Conservation (phyloP, 2,888 invertebrate species). For the Lithophane socia region DNA sequence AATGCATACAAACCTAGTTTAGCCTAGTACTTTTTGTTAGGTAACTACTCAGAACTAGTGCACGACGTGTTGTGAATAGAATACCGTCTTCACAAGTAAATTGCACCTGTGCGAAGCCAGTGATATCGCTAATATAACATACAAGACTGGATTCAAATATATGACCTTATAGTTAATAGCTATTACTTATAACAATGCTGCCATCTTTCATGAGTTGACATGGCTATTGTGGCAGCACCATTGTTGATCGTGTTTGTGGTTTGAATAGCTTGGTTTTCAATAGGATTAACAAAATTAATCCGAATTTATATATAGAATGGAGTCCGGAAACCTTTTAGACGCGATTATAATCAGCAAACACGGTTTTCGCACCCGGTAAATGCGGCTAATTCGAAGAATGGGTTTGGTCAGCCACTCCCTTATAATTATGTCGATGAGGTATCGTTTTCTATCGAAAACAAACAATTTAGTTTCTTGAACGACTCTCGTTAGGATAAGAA, state of each 20-base stretch:
- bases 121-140: background rate
- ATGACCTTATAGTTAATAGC: constrained; percentile 20
- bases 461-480: background rate
- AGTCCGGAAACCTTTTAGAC: constrained; percentile 36
- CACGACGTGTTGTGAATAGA: background rate
- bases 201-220: constrained; percentile 39
- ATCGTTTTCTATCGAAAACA: constrained; percentile 8
- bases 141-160: constrained; percentile 13
- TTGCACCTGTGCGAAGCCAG: background rate
- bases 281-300: constrained; percentile 48
- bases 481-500: background rate
- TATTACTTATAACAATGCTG: constrained; percentile 42
- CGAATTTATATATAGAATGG: constrained; percentile 14
- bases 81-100: background rate
- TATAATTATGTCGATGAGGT: constrained; percentile 5
- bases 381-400: constrained; percentile 24
- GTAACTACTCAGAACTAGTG: background rate
- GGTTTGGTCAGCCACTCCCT: constrained; percentile 2
- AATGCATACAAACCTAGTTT: background rate
- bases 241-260: constrained; percentile 38
- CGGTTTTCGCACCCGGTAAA: background rate
- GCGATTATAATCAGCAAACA: constrained; percentile 48
- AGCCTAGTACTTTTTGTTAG: background rate
- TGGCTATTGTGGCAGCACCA: constrained; percentile 17
- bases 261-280: constrained; percentile 35